These are phyloP conservation scores for Ataeniobius toweri DNA, from an alignment of 2,797 vertebrate genomes.

Conservation along the genomic window DNA sequence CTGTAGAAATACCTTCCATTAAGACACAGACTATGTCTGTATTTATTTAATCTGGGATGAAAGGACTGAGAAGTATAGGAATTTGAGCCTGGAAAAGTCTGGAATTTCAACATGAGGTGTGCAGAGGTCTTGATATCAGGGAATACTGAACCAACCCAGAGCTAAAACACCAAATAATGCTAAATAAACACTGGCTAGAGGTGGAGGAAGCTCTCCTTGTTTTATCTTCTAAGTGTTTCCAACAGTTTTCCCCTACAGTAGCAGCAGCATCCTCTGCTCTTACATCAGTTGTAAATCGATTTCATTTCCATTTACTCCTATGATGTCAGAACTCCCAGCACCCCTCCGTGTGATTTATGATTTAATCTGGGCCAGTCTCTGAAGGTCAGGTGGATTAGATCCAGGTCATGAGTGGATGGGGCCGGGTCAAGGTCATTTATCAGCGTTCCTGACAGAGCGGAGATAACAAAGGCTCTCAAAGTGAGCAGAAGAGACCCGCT, in stretches of 20 bases:
- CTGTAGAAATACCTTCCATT: neutral
- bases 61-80: neutral
- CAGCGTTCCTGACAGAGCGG: conserved; percentile 24
- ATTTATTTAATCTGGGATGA: too few relatives aligned
- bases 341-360: conserved; percentile 43
- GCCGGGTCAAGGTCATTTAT: conserved; percentile 37
- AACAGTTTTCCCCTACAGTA: neutral
- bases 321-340: conserved; percentile 34
- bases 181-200: neutral
- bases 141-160: neutral
- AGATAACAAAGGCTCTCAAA: neutral
- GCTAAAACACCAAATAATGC: neutral
- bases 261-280: neutral
- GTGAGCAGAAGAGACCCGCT: neutral
- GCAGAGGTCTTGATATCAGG: neutral
- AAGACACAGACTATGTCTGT: neutral
- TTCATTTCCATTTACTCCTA: conserved; percentile 8
- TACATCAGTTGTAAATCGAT: neutral
- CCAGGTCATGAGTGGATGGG: conserved; percentile 28
- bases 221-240: neutral
- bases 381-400: conserved; percentile 38
- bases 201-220: neutral
- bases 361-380: conserved; percentile 44
- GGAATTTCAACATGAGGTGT: neutral
- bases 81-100: neutral